These are phyloP conservation scores for Acrocera orbiculus DNA, from an alignment of 2,888 invertebrate species.

Conservation along the genomic window DNA sequence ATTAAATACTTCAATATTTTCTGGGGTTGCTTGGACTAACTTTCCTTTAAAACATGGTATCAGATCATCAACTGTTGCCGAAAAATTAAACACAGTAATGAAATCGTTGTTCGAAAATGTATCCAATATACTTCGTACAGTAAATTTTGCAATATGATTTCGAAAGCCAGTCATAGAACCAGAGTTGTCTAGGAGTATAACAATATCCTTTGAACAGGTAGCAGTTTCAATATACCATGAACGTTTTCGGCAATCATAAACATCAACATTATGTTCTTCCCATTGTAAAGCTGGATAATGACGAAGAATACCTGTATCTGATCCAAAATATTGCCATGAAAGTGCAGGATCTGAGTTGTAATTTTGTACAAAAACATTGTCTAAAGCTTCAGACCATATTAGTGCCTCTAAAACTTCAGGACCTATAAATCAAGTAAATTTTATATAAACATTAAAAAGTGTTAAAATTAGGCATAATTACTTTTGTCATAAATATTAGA, in stretches of 20 bases:
- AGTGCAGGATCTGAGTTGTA: conserved; percentile 75
- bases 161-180: conserved; percentile 89
- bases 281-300: conserved; percentile 76
- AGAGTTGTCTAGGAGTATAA: conserved; percentile 86
- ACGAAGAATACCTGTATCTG: conserved; percentile 78
- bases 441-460: not conserved
- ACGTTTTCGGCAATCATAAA: conserved; percentile 81
- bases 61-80: conserved; percentile 51
- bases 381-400: conserved; percentile 75
- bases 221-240: conserved; percentile 98
- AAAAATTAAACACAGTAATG: conserved; percentile 78
- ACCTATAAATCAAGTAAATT: conserved; percentile 23
- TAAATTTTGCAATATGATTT: conserved; percentile 62
- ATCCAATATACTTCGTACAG: conserved; percentile 73
- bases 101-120: conserved; percentile 97
- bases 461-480: conserved; percentile 24
- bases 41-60: conserved; percentile 71
- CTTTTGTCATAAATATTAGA: conserved; percentile 80
- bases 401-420: conserved; percentile 54
- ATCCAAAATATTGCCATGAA: conserved; percentile 96
- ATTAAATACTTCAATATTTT: conserved; percentile 61
- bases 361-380: conserved; percentile 69
- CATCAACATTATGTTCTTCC: conserved; percentile 44
- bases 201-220: conserved; percentile 91
- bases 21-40: conserved; percentile 75